Evolutionary conservation across 2,888 invertebrate genomes (phyloP).

Genomic region (Perdita meconis): DNA sequence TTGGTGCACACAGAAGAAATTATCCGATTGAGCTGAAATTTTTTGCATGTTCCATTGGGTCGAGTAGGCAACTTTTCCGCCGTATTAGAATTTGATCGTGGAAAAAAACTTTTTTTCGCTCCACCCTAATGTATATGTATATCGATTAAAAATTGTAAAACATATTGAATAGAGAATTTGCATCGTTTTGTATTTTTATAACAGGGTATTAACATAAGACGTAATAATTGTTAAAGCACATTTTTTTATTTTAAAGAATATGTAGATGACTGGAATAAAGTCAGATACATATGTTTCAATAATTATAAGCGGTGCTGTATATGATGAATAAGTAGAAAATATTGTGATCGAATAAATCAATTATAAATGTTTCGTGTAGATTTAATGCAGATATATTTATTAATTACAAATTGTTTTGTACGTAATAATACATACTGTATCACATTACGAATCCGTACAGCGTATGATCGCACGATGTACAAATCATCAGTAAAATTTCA

Average conservation of each 20-base stretch:
- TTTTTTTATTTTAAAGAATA: not conserved
- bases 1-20: too few relatives aligned
- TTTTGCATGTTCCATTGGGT: too few relatives aligned
- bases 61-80: too few relatives aligned
- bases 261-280: not conserved
- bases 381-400: slow-evolving; percentile 24
- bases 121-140: too few relatives aligned
- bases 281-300: not conserved
- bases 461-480: slow-evolving; percentile 56
- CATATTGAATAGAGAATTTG: not conserved
- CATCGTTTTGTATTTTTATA: not conserved
- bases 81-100: too few relatives aligned
- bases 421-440: slow-evolving; percentile 44
- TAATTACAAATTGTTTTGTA: slow-evolving; percentile 33
- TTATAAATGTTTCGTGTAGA: not conserved
- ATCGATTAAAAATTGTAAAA: too few relatives aligned
- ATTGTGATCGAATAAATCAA: slow-evolving; percentile 6
- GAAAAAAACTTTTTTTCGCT: too few relatives aligned
- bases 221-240: not conserved
- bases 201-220: not conserved
- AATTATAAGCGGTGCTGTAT: slow-evolving; percentile 1
- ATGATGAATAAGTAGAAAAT: not conserved
- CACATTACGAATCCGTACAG: slow-evolving; percentile 47
- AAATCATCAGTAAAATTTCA: slow-evolving; percentile 61
- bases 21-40: too few relatives aligned